Evolutionary conservation across 1,140 invertebrate genomes (phyloP).

Genomic region (Dinoponera quadriceps): DNA sequence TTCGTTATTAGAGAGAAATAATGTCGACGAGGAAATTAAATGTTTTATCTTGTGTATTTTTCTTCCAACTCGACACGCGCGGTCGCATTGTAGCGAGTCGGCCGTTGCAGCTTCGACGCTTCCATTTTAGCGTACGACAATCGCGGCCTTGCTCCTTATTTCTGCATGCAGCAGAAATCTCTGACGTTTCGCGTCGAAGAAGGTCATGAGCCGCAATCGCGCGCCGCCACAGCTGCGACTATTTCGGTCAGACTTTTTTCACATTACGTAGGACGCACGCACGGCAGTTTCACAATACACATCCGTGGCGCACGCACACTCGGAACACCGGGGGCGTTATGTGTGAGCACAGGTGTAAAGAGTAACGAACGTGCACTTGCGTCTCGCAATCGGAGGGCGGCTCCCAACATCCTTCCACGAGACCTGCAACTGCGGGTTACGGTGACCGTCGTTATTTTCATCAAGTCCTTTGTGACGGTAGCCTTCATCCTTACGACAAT

Average conservation of each 20-base stretch:
- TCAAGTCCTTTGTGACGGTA: not conserved
- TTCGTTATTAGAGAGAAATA: not conserved
- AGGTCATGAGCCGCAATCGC: slow-evolving; percentile 31
- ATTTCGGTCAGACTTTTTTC: slow-evolving; percentile 64
- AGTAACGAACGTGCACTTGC: slow-evolving; percentile 63
- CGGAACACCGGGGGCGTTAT: not conserved
- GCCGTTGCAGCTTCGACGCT: not conserved
- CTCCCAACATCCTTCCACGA: slow-evolving; percentile 44
- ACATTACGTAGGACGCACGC: slow-evolving; percentile 16
- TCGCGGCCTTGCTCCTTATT: slow-evolving; percentile 46
- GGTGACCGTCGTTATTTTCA: slow-evolving; percentile 31
- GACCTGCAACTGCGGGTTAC: not conserved
- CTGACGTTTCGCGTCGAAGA: slow-evolving; percentile 3
- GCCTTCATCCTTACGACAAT: not conserved
- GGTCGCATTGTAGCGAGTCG: not conserved
- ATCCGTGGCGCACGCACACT: not conserved
- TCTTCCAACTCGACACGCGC: not conserved
- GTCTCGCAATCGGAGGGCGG: slow-evolving; percentile 44
- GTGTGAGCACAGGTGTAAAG: slow-evolving; percentile 63
- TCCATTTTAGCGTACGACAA: slow-evolving; percentile 5
- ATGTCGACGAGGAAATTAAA: slow-evolving; percentile 17
- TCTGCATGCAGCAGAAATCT: slow-evolving; percentile 41
- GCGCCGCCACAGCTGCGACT: slow-evolving; percentile 33
- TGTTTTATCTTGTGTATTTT: not conserved
- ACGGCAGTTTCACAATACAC: slow-evolving; percentile 44